Evolutionary conservation across 2,797 vertebrate genomes (phyloP).

Genomic region (Arctocebus calabarensis): DNA sequence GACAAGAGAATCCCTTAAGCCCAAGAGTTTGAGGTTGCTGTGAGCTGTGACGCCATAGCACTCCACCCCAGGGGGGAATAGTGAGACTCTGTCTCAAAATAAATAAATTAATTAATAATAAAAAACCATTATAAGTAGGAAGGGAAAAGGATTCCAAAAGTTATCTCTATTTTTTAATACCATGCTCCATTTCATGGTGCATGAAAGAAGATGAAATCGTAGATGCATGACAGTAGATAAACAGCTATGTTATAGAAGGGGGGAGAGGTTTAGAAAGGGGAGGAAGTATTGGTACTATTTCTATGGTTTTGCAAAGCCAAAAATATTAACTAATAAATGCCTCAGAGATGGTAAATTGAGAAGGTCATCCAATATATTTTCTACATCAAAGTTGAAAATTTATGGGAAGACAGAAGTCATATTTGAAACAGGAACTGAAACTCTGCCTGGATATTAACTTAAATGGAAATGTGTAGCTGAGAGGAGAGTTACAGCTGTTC

Average conservation of each 20-base stretch:
- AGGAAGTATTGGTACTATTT: not conserved
- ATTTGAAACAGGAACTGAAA: not conserved
- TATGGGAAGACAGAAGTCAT: not conserved
- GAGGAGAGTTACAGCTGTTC: not conserved
- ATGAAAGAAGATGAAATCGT: not conserved
- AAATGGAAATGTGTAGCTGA: not conserved
- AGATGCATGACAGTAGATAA: not conserved
- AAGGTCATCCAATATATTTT: not conserved
- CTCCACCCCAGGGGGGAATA: too few species aligned
- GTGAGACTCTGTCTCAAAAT: not conserved
- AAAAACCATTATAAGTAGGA: not conserved
- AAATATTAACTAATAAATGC: not conserved
- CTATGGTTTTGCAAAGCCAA: not conserved
- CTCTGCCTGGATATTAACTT: not conserved
- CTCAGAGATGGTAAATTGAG: not conserved
- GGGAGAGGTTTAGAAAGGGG: not conserved
- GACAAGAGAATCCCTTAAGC: too few species aligned
- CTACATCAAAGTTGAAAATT: not conserved
- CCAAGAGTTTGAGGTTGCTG: too few species aligned
- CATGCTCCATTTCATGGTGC: not conserved
- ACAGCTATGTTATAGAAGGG: not conserved
- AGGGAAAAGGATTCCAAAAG: not conserved
- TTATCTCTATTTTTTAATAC: not conserved
- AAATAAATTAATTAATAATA: too few species aligned
- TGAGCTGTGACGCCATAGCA: too few species aligned